A percentile compares a stretch with the other conserved stretches of the same genome.
phyloP scores from a whole-genome alignment of 2,888 invertebrate species.

The Drosophila yooni region DNA sequence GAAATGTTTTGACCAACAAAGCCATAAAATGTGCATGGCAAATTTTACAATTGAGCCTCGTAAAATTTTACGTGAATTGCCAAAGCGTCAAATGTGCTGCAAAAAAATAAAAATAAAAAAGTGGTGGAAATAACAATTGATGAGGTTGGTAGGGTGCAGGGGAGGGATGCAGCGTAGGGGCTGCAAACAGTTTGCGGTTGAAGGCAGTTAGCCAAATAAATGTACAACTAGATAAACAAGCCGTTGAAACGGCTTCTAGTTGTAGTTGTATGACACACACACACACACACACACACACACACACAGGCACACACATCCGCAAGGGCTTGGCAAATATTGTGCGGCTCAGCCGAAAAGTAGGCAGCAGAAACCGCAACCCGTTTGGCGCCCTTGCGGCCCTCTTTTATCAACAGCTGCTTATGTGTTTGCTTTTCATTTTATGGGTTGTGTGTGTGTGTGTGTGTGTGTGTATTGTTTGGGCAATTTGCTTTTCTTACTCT shows the following conservation, averaged over 20 bases:
- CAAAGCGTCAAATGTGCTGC: slow-evolving; percentile 49
- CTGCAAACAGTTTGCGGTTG: slow-evolving; percentile 62
- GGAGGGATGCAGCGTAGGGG: slow-evolving; percentile 1
- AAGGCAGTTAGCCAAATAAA: slow-evolving; percentile 79
- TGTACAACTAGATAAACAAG: slow-evolving; percentile 77
- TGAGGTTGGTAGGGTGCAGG: neutral
- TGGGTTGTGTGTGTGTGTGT: slow-evolving; percentile 26
- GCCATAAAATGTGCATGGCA: slow-evolving; percentile 63
- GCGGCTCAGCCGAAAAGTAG: slow-evolving; percentile 58
- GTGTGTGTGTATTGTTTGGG: slow-evolving; percentile 28
- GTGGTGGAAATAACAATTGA: slow-evolving; percentile 18
- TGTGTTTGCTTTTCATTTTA: slow-evolving; percentile 70
- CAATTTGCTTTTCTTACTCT: slow-evolving; percentile 36
- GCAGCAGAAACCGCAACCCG: slow-evolving; percentile 47
- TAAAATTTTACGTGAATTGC: slow-evolving; percentile 66
- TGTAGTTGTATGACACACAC: slow-evolving; percentile 18
- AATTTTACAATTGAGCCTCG: slow-evolving; percentile 68
- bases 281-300: neutral
- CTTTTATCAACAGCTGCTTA: slow-evolving; percentile 57
- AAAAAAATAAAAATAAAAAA: slow-evolving; percentile 21
- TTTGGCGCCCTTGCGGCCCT: neutral
- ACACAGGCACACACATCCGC: slow-evolving; percentile 1
- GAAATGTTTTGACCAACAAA: slow-evolving; percentile 58
- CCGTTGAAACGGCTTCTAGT: slow-evolving; percentile 61
- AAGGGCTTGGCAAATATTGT: slow-evolving; percentile 42